Base-by-base conservation (phyloP, 2,113 vertebrate genomes). In the Vulpes ferrilata region DNA sequence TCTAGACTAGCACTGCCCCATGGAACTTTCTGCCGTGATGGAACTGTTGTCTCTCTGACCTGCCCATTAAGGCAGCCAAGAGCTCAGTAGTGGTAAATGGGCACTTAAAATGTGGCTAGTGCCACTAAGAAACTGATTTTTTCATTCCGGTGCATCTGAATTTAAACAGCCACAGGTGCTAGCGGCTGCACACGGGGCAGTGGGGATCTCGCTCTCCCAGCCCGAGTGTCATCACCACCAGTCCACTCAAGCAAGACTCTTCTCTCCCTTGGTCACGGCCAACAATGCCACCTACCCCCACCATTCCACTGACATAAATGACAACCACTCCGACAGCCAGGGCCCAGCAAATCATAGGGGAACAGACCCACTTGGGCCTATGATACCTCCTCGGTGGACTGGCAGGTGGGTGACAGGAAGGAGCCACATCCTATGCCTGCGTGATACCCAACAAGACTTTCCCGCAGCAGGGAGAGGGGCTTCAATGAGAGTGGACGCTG, bases 41-140 rank as follows among this genome's bases (percentile, higher is more conserved):
- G 59, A 55, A 38, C 53, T 11, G 38, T 1, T 17, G 1, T 30
- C 20, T 84, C 32, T 76, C 57, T 23, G 48, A 6, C 5, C 22
- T n/a, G 43, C 35, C 81, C 22, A 1, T 8, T 0, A 0, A 62
- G 7, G 62, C 4, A 59, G 43, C 60, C 7, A 4, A 30, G 13
- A 35, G 55, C 71, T 65, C 79, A 35, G 32, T 1, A n/a, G 7
- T 1, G 22, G 20, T 30, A 19, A 53, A 15, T 23, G 48, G 30
- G 57, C 17, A 20, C 57, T 67, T 55, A 65, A 53, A 25, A 65
- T 2, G 15, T 12, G 19, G 65, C 84, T 53, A 11, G 55, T 38
- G 30, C 19, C 17, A 48, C 22, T 0, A 30, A 73, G 32, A 11
- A 15, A 30, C 57, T 4, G 17, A 35, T 43, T 32, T 84, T 64